A percentile compares a stretch with the other conserved stretches of the same genome.
Conservation (phyloP, 2,113 vertebrate genomes). For the Lepus europaeus region DNA sequence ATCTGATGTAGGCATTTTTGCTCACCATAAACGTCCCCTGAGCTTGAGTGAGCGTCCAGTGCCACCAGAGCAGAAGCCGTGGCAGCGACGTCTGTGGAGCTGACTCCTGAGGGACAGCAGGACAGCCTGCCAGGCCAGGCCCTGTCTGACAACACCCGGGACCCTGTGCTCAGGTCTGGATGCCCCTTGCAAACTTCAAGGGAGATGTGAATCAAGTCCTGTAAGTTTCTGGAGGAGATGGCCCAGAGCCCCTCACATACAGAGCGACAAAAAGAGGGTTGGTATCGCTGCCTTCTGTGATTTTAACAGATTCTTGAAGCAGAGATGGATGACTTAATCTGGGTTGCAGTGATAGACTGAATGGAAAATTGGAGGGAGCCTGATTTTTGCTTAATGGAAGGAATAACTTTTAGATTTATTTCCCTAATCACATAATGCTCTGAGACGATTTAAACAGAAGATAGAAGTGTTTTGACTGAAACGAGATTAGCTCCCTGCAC, state of each 20-base stretch:
- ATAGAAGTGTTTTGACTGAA: slow-evolving; percentile 58
- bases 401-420: background rate
- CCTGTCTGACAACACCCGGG: background rate
- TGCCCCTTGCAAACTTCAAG: background rate
- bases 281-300: background rate
- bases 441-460: slow-evolving; percentile 63
- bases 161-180: background rate
- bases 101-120: no score
- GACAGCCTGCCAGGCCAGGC: background rate
- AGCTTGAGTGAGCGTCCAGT: background rate
- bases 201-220: background rate
- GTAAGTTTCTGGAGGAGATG: background rate
- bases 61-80: background rate
- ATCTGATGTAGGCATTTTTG: background rate
- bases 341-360: background rate
- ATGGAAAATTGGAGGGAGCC: background rate
- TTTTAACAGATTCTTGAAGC: background rate
- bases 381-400: background rate
- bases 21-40: background rate
- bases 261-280: background rate
- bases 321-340: background rate
- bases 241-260: background rate
- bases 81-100: background rate
- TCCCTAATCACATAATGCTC: background rate
- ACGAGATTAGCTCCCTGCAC: background rate